Base-by-base conservation (phyloP, 2,888 invertebrate genomes). In the Drosophila lacicola region DNA sequence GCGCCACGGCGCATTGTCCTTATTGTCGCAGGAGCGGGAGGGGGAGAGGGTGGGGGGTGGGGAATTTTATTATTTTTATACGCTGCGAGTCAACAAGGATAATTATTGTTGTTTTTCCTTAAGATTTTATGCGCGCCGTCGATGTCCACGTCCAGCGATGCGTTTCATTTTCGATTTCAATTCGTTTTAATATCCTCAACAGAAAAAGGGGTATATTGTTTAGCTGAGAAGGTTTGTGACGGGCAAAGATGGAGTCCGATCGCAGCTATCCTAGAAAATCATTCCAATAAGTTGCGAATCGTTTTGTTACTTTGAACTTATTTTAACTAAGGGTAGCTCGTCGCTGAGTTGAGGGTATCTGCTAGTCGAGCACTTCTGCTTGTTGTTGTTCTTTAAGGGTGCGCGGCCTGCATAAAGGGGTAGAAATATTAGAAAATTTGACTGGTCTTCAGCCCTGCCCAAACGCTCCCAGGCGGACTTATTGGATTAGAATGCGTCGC, bases 51-150 rank as follows among this genome's bases (percentile, higher is more conserved):
- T 17, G 17, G 17, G 21, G 21, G 5, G 0, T 4, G 21, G 67
- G 71, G 42, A 56, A 71, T 83, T 82, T 86, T 80, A 76, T 86
- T 83, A 80, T 84, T 83, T 65, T 76, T 65, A 69, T 29, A 8
- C 67, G 69, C 67, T 56, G 60, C 73, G 72, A 78, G 78, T 78
- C 75, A 80, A 74, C 78, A 78, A 78, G 83, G 83, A 86, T 87
- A 87, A 86, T 85, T 81, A 85, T 87, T 83, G 82, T 73, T 80
- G 82, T 73, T 80, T 74, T 69, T 67, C 67, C 60, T 47, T 41
- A 29, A 53, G 71, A 77, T 82, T 78, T 78, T 74, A 78, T 80
- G 82, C 70, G 70, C 70, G 44, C 41, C 56, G 61, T 50, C 72
- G 70, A 68, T 47, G 75, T 58, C 25, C 71, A 53, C 53, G 72